Conservation (phyloP, 2,888 invertebrate species). For the Nebria brevicollis region DNA sequence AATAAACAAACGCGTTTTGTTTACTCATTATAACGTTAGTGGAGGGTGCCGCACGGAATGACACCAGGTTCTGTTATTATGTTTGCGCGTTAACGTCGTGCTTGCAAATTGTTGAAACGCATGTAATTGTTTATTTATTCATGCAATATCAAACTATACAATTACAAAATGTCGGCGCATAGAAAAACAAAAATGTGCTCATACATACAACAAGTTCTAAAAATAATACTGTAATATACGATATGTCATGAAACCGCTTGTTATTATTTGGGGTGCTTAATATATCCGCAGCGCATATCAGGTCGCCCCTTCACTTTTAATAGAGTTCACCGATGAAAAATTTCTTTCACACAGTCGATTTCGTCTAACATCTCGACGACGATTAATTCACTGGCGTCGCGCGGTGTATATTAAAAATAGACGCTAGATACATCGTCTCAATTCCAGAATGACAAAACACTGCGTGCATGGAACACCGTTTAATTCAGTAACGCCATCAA, state of each 20-base stretch:
- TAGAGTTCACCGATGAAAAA: not conserved
- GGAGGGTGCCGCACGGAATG: conserved; percentile 46
- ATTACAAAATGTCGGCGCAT: no score
- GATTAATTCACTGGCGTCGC: not conserved
- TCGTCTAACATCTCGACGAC: not conserved
- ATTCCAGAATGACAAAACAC: not conserved
- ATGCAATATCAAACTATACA: no score
- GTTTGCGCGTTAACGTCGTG: conserved; percentile 10
- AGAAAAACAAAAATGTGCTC: no score
- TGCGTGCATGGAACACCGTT: not conserved
- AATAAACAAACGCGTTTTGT: conserved; percentile 52
- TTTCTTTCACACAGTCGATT: not conserved
- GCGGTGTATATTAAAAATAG: not conserved
- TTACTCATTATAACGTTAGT: conserved; percentile 59
- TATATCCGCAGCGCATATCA: no score
- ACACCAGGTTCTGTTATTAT: conserved; percentile 30
- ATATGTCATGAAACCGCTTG: no score
- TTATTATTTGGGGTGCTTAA: no score
- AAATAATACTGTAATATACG: no score
- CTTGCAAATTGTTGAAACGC: not conserved
- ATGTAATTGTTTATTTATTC: no score
- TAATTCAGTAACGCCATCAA: not conserved
- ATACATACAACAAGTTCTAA: no score
- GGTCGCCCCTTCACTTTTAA: not conserved
- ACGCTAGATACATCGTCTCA: not conserved